A percentile compares a stretch with the other conserved stretches of the same genome.
phyloP scores from a whole-genome alignment of 2,797 vertebrate genomes.

The Halcyon leucocephala region DNA sequence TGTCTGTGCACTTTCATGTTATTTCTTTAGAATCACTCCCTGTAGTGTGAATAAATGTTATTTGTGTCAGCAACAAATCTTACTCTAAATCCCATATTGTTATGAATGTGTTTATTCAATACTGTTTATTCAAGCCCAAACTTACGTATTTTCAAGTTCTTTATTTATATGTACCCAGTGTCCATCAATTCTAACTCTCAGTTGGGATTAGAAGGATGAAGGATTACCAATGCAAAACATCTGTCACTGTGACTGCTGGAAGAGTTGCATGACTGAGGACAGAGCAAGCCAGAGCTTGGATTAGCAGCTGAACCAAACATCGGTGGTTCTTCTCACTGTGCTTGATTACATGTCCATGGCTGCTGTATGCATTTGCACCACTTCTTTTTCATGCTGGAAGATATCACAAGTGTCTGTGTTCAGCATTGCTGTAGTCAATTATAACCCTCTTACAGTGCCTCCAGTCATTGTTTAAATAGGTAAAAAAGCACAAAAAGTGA shows the following conservation, averaged over 20 bases:
- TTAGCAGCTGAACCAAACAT: not conserved
- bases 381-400: not conserved
- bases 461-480: not conserved
- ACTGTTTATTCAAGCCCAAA: conserved; percentile 3
- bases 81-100: not conserved
- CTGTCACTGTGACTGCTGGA: conserved; percentile 18
- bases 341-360: not conserved
- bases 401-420: not conserved
- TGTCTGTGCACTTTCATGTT: not conserved
- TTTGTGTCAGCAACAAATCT: conserved; percentile 62
- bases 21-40: conserved; percentile 38
- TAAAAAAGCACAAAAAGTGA: not conserved
- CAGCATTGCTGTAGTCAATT: not conserved
- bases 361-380: not conserved
- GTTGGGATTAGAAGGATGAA: conserved; percentile 43
- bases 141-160: not conserved
- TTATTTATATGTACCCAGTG: not conserved
- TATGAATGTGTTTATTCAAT: conserved; percentile 48
- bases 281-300: not conserved
- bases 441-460: not conserved
- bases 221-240: conserved; percentile 26
- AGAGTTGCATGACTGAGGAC: not conserved
- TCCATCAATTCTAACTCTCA: conserved; percentile 13
- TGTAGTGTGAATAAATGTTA: conserved; percentile 40
- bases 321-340: not conserved